Base-by-base conservation (phyloP, 2,113 vertebrate genomes). In the Hypocryptadius cinnamomeus region DNA sequence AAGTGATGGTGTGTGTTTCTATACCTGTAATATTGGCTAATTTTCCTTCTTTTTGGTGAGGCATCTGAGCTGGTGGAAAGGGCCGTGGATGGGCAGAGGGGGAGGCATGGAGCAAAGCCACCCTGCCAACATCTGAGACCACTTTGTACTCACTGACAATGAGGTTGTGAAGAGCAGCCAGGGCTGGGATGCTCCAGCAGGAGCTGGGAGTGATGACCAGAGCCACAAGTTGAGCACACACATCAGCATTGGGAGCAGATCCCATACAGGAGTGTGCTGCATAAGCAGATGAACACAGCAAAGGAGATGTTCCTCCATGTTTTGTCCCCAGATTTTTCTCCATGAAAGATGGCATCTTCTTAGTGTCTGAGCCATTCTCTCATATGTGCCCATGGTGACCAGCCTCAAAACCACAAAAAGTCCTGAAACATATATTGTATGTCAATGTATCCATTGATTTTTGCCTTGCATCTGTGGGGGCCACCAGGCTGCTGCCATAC, bases 401-500 rank as follows among this genome's bases (percentile, higher is more conserved):
- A 85, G 42, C 28, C 80, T 60, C 79, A 44, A 94, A 96, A 60
- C 71, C 82, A 74, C 71, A 63, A 66, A 91, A 68, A 76, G 90
- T 86, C 91, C 73, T 80, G 54, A 92, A 94, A 77, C 60, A 30
- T 50, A 64, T 59, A 61, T 73, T 57, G 47, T 73, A 28, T 82
- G 91, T 94, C 78, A 83, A 8, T 60, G n/a, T 57, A 64, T 73
- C 56, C 82, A 86, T 92, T 91, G 95, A 94, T 94, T 96, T 95
- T 95, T 92, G 82, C 63, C 65, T 92, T 61, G 53, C 48, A 30
- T 88, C 69, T 86, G 56, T 78, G 48, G 64, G 91, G 85, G 87
- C 91, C 85, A 94, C 90, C 57, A 85, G 90, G 82, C 69, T 83
- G 82, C 90, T 91, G 68, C 89, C 85, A 71, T 87, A 68, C 91